Evolutionary conservation across 53 echinoderm and acorn worm species (phyloP).

Genomic region (Echinarachnius parma): DNA sequence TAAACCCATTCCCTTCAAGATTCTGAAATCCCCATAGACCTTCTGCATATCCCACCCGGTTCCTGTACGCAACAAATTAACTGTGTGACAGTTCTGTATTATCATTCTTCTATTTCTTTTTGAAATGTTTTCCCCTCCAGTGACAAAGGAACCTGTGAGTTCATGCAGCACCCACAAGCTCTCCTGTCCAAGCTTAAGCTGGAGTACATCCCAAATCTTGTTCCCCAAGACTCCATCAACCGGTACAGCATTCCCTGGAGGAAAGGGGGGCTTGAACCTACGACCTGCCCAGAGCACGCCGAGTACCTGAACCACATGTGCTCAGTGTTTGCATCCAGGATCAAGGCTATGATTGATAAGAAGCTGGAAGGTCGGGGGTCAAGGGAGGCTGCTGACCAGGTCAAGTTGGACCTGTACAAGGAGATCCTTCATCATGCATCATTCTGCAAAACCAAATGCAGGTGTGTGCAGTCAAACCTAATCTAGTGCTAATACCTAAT

Average conservation of each 20-base stretch:
- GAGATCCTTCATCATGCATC: slow-evolving; percentile 75
- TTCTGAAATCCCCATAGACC: no score
- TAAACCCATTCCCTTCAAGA: no score
- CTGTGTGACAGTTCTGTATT: no score
- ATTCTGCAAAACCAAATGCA: slow-evolving; percentile 77
- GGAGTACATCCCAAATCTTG: slow-evolving; percentile 40
- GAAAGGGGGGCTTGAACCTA: slow-evolving; percentile 60
- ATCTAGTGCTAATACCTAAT: no score
- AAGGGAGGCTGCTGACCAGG: background rate
- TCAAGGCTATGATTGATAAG: slow-evolving; percentile 64
- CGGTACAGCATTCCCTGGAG: slow-evolving; percentile 69
- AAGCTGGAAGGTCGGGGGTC: slow-evolving; percentile 34
- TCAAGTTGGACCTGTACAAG: slow-evolving; percentile 47
- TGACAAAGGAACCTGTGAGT: no score
- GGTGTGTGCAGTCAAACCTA: no score
- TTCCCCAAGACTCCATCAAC: slow-evolving; percentile 53
- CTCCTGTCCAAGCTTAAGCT: slow-evolving; percentile 60
- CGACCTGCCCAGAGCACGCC: slow-evolving; percentile 41
- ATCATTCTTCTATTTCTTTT: no score
- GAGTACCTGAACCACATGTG: slow-evolving; percentile 63
- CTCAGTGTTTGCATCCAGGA: slow-evolving; percentile 52
- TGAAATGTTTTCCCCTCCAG: no score
- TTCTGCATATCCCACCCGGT: no score
- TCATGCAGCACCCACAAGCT: slow-evolving; percentile 39
- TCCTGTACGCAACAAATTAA: no score